Evolutionary conservation across 2,888 invertebrate species (phyloP).

Genomic region (Drosophila mimetica): DNA sequence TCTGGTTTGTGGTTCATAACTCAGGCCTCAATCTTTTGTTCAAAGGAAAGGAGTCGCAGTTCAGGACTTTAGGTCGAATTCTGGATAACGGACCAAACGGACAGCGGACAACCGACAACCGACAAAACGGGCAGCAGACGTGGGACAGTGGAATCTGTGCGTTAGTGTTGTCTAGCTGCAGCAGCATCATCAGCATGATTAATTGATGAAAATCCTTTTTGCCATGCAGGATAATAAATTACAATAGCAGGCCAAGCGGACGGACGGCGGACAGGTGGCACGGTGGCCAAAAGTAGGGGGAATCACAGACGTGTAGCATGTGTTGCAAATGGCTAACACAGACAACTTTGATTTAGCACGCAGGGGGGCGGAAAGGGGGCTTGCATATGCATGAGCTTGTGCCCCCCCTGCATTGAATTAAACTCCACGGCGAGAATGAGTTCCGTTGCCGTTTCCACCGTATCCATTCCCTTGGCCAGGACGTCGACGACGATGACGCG

Average conservation of each 20-base stretch:
- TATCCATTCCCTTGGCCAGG: slow-evolving; percentile 21
- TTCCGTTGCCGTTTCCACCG: slow-evolving; percentile 27
- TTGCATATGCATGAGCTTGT: slow-evolving; percentile 41
- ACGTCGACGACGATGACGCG: slow-evolving; percentile 50
- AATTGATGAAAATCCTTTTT: slow-evolving; percentile 80
- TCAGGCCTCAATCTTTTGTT: slow-evolving; percentile 17
- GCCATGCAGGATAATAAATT: slow-evolving; percentile 80
- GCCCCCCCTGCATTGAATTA: slow-evolving; percentile 63
- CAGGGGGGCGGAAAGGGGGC: slow-evolving; percentile 10
- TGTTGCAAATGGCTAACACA: slow-evolving; percentile 65
- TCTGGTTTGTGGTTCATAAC: slow-evolving; percentile 18
- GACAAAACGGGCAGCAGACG: not conserved
- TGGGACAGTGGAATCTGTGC: slow-evolving; percentile 1
- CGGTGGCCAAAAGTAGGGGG: slow-evolving; percentile 11
- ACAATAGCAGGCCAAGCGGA: slow-evolving; percentile 54
- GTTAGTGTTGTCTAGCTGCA: slow-evolving; percentile 68
- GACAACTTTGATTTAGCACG: slow-evolving; percentile 47
- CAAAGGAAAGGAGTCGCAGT: not conserved
- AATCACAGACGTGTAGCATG: slow-evolving; percentile 64
- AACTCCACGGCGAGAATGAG: slow-evolving; percentile 48
- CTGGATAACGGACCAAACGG: not conserved
- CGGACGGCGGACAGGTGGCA: slow-evolving; percentile 16
- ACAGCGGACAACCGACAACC: not conserved
- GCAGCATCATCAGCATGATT: slow-evolving; percentile 74
- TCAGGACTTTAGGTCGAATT: slow-evolving; percentile 1